Base-by-base conservation (phyloP, 2,888 invertebrate species). In the Allacma fusca region DNA sequence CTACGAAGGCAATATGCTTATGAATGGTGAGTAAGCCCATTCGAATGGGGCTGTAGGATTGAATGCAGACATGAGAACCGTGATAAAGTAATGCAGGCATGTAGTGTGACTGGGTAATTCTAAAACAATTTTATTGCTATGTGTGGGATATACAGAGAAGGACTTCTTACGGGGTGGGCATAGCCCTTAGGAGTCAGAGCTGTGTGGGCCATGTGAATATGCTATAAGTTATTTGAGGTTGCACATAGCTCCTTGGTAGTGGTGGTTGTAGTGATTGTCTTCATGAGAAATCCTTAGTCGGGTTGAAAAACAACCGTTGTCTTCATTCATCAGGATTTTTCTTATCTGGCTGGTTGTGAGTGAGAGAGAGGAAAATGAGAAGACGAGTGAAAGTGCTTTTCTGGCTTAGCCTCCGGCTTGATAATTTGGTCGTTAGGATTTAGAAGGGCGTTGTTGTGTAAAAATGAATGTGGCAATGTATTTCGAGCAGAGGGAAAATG, bases 271-370 rank as follows among this genome's bases (percentile, higher is more conserved):
- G 62, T 62, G 62, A 62, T 62, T 62, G 62, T 62, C 62, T 62
- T 62, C 62, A 62, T 62, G 74, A 74, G 74, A 74, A 74, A 74
- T 74, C 65, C 74, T 74, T 43, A 40, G 65, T 74, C 65, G 70
- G 75, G 78, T 83, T 84, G 84, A 84, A 85, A 85, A 85, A 85
- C 84, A 85, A 84, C 81, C 84, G 84, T 84, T 84, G 85, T 84
- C 85, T 85, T 84, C 85, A 85, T 85, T 85, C 85, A 84, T 85
- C 85, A 85, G 85, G 85, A 83, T 85, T 85, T 80, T 83, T 81
- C 85, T 85, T 85, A 85, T 85, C 85, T 85, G 76, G 73, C 78
- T 65, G 65, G 44, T 64, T 80, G 75, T 78, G 77, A 78, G 73
- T 75, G 71, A 29, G 43, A 29, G 67, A 57, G 65, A 62, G 62